Percentiles rank a stretch among this genome's conserved stretches.
Conservation (phyloP, 1,140 invertebrate genomes). For the Antheraea mylitta region DNA sequence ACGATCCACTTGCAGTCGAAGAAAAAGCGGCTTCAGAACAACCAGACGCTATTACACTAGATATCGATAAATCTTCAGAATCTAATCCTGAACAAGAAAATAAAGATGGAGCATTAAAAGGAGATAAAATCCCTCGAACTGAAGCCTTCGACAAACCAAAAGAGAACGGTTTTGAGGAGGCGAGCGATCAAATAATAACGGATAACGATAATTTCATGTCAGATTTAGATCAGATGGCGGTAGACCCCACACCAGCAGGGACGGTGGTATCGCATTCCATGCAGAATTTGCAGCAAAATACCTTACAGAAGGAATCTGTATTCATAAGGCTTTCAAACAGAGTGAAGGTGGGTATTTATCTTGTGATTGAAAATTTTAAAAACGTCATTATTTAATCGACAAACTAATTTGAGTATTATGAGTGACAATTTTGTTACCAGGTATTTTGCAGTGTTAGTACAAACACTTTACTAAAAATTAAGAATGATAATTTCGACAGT, state of each 20-base stretch:
- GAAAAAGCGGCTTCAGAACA: slow-evolving; percentile 39
- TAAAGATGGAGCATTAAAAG: slow-evolving; percentile 45
- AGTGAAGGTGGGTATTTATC: slow-evolving; percentile 86
- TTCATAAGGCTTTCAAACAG: slow-evolving; percentile 96
- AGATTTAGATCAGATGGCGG: slow-evolving; percentile 72
- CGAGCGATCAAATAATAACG: slow-evolving; percentile 57
- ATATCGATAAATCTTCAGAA: slow-evolving; percentile 43
- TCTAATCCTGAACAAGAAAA: slow-evolving; percentile 40
- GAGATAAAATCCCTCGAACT: slow-evolving; percentile 52
- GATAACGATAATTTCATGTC: slow-evolving; percentile 71
- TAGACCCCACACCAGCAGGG: slow-evolving; percentile 61
- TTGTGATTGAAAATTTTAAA: too few relatives aligned
- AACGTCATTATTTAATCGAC: too few relatives aligned
- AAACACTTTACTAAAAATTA: too few relatives aligned
- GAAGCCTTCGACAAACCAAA: slow-evolving; percentile 57
- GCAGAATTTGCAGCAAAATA: slow-evolving; percentile 63
- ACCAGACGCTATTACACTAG: slow-evolving; percentile 34
- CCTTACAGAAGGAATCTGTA: slow-evolving; percentile 93
- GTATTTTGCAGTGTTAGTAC: too few relatives aligned
- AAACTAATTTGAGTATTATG: too few relatives aligned
- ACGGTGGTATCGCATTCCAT: slow-evolving; percentile 39
- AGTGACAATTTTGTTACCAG: too few relatives aligned
- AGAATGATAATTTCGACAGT: too few relatives aligned
- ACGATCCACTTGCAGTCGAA: slow-evolving; percentile 32
- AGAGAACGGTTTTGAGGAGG: slow-evolving; percentile 59